phyloP scores from a whole-genome alignment of 2,888 invertebrate species.

The Neocrepidodera transversa region DNA sequence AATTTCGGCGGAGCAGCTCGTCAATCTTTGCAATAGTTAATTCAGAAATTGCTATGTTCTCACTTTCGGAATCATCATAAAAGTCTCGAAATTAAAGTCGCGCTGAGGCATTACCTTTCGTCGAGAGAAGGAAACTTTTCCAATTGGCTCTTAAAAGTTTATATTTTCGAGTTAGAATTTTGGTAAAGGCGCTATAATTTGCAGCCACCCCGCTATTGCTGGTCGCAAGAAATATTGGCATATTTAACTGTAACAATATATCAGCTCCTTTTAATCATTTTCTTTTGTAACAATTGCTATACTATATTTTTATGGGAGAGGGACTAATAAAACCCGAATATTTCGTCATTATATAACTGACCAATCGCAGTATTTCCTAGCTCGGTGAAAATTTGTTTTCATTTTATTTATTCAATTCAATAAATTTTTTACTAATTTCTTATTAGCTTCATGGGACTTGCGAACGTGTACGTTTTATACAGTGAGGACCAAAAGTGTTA shows the following conservation, averaged over 20 bases:
- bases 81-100: conserved; percentile 50
- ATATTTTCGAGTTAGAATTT: conserved; percentile 30
- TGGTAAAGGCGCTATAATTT: conserved; percentile 16
- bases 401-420: too few species aligned
- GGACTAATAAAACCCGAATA: too few species aligned
- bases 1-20: conserved; percentile 57
- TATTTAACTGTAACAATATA: not conserved
- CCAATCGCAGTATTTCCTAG: too few species aligned
- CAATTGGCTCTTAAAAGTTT: conserved; percentile 40
- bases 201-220: conserved; percentile 6
- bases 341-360: too few species aligned
- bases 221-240: conserved; percentile 1
- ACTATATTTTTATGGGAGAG: too few species aligned
- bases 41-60: conserved; percentile 55
- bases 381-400: too few species aligned
- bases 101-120: conserved; percentile 31
- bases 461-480: too few species aligned
- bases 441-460: too few species aligned
- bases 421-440: too few species aligned
- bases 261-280: too few species aligned
- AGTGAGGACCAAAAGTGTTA: too few species aligned
- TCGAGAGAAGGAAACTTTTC: conserved; percentile 34
- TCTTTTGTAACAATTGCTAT: too few species aligned
- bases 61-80: conserved; percentile 54
- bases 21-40: conserved; percentile 58